Percentiles rank a stretch among this genome's conserved stretches.
These are phyloP conservation scores for Spea bombifrons DNA, from an alignment of 2,113 vertebrate genomes.

Conservation along the genomic window DNA sequence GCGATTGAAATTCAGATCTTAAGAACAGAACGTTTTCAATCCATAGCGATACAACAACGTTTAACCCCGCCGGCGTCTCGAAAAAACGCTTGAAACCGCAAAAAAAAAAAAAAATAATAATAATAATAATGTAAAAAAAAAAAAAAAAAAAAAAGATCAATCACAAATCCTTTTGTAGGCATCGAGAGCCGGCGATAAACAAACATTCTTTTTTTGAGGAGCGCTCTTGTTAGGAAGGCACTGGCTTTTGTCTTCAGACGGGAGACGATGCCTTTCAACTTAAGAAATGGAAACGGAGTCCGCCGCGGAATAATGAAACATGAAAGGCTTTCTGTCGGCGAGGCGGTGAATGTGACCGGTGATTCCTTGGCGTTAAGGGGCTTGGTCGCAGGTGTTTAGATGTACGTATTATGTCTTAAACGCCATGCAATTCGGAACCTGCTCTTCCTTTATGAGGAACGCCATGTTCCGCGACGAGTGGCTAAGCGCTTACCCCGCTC, in stretches of 20 bases:
- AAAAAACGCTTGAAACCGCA: too few species aligned
- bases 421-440: conserved; percentile 65
- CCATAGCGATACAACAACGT: not conserved
- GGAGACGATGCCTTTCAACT: conserved; percentile 51
- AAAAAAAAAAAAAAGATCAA: not conserved
- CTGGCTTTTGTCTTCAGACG: not conserved
- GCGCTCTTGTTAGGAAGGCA: not conserved
- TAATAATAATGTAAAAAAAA: not conserved
- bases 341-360: conserved; percentile 52
- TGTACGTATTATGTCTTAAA: conserved; percentile 72
- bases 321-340: conserved; percentile 64
- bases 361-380: conserved; percentile 58
- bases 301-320: conserved; percentile 65
- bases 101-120: too few species aligned
- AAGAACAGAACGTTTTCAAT: not conserved
- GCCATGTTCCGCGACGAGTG: conserved; percentile 53
- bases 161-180: not conserved
- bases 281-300: conserved; percentile 65
- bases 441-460: conserved; percentile 60
- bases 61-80: not conserved
- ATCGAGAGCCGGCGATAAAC: not conserved
- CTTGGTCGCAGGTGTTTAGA: conserved; percentile 84
- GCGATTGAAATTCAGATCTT: not conserved
- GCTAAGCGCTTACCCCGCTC: not conserved
- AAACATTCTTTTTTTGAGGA: not conserved